Base-by-base conservation (phyloP, 2,797 vertebrate genomes). In the Acipenser transmontanus region DNA sequence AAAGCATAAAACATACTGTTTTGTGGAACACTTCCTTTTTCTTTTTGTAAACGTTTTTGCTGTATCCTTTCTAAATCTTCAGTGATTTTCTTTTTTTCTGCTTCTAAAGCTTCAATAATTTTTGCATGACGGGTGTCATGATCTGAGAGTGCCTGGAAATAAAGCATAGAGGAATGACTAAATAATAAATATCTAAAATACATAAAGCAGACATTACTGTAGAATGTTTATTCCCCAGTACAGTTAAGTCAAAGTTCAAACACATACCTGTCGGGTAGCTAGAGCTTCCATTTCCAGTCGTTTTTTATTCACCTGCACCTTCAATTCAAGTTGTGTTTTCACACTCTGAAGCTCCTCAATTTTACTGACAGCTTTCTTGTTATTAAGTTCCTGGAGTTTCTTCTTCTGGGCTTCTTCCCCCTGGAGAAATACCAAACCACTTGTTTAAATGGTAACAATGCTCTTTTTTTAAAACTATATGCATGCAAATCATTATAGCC, bases 41-140 rank as follows among this genome's bases (percentile, higher is more conserved):
- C 71, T 68, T 83, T 87, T 5, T 81, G 63, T 48, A 78, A 70
- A 62, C 69, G 80, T 69, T 78, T 90, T 70, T 77, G 85, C 75
- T 89, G 89, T 69, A 91, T 87, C 64, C 87, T 83, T 61, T 85
- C 82, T 1, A 99, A 90, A 83, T 98, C 95, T 77, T 78, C 82
- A 64, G 88, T 80, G 70, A 98, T 93, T 82, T 97, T 98, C 70
- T 70, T 93, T 72, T 98, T 98, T 79, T 98, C 97, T 0, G 79
- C 85, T 78, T 99, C 97, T 74, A 99, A 81, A 64, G 96, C 97
- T 63, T 95, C 91, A 63, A 99, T 88, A 74, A 99, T 95, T 82
- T 81, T 95, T 8, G 88, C 86, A 64, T 97, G 96, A 66, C 65
- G 88, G 68, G 98, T 76, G 13, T 81, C 83, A 52, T 92, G 93